A percentile compares a stretch with the other conserved stretches of the same genome.
These are phyloP conservation scores for Argyresthia goedartella DNA, from an alignment of 2,888 invertebrate genomes.

Conservation along the genomic window DNA sequence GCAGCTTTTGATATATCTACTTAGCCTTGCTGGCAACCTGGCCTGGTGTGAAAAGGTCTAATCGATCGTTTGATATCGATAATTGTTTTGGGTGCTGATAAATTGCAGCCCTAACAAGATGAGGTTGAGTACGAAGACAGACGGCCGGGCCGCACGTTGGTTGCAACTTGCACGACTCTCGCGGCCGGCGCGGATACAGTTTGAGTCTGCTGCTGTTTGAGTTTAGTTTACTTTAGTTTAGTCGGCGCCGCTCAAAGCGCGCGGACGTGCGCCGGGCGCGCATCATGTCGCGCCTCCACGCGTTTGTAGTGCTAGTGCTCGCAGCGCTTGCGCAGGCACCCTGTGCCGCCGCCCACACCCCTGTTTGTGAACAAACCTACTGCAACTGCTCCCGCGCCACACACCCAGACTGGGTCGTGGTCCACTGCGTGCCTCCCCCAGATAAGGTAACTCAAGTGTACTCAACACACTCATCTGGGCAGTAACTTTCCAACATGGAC, in stretches of 20 bases:
- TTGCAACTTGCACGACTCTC: constrained; percentile 12
- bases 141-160: constrained; percentile 12
- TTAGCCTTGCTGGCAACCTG: too few species aligned
- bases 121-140: constrained; percentile 18
- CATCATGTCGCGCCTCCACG: constrained; percentile 42
- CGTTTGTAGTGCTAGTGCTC: constrained; percentile 66
- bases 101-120: constrained; percentile 33
- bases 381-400: constrained; percentile 72
- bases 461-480: constrained; percentile 10
- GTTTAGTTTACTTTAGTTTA: constrained; percentile 24
- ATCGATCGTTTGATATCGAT: too few species aligned
- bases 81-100: constrained; percentile 22
- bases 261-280: constrained; percentile 49
- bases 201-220: too few species aligned
- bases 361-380: constrained; percentile 68
- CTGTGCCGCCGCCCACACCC: constrained; percentile 23
- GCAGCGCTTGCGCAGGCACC: constrained; percentile 53
- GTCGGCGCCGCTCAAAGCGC: constrained; percentile 41
- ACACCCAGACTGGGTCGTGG: constrained; percentile 70
- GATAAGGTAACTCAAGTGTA: constrained; percentile 62
- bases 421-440: constrained; percentile 74
- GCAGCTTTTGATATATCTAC: too few species aligned
- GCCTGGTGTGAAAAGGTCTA: too few species aligned
- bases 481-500: constrained; percentile 1
- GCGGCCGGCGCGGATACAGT: too few species aligned